phyloP scores from a whole-genome alignment of 2,113 vertebrate species.

The Mus musculus region GRCm39 chr16:96324501-96325000 shows the following conservation, averaged over 20 bases:
- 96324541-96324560: background rate
- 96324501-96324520: accelerated
- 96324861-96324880: background rate
- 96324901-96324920: background rate
- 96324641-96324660: background rate
- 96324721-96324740: background rate
- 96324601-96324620: background rate
- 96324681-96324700: background rate
- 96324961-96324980: too few species aligned
- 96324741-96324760: background rate
- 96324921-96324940: background rate
- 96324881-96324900: background rate
- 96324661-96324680: background rate
- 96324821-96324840: background rate
- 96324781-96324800: background rate
- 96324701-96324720: background rate
- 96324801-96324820: background rate
- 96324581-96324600: accelerated
- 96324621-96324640: accelerated
- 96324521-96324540: too few species aligned
- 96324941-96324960: background rate
- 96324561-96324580: background rate
- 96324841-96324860: background rate
- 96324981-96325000: background rate
- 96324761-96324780: background rate